phyloP scores from a whole-genome alignment of 2,797 vertebrate species.

The Sebastes oblongus region DNA sequence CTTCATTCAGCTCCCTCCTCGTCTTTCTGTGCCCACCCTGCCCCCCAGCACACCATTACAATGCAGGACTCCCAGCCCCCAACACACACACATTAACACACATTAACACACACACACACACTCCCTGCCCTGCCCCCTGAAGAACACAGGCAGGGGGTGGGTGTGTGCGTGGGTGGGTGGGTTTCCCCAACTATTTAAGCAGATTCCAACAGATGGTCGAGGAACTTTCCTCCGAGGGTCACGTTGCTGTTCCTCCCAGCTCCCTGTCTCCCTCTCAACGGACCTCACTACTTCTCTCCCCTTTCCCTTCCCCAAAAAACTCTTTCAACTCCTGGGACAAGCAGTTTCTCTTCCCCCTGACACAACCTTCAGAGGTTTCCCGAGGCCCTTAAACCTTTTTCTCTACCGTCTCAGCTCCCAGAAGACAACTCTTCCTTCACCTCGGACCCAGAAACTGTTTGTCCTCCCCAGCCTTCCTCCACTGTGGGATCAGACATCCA shows the following conservation, averaged over 20 bases:
- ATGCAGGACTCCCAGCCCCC: conserved; percentile 49
- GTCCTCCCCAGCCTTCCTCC: not conserved
- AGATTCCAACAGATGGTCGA: conserved; percentile 80
- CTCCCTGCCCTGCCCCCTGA: conserved; percentile 47
- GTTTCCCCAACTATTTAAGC: conserved; percentile 78
- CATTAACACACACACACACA: conserved; percentile 37
- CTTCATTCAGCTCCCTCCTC: conserved; percentile 64
- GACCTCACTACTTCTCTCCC: not conserved
- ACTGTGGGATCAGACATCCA: conserved; percentile 15
- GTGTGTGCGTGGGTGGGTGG: conserved; percentile 31
- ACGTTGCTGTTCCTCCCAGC: not conserved
- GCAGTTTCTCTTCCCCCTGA: not conserved
- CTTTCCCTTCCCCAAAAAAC: not conserved
- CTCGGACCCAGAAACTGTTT: not conserved
- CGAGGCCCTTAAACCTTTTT: not conserved
- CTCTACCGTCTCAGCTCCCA: not conserved
- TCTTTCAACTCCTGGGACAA: not conserved
- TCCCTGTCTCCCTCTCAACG: conserved; percentile 2
- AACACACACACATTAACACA: conserved; percentile 32
- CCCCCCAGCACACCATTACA: conserved; percentile 69
- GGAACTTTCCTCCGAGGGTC: conserved; percentile 64
- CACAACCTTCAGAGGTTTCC: not conserved
- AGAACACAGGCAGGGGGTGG: conserved; percentile 25
- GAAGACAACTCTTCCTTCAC: not conserved
- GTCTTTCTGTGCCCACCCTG: conserved; percentile 57